phyloP scores from a whole-genome alignment of 2,888 invertebrate genomes.

The Nysson spinosus region DNA sequence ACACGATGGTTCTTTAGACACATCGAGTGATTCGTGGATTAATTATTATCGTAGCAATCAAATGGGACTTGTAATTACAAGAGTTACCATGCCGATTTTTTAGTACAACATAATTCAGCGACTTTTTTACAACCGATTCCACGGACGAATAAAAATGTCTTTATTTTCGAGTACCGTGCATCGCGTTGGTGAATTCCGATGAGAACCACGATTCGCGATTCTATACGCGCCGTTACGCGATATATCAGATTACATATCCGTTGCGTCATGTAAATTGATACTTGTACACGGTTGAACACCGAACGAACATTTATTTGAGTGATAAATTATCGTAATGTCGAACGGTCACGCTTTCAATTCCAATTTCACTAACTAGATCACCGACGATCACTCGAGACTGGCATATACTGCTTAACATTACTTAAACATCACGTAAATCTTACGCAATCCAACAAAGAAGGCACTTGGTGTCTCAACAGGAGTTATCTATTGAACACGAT shows the following conservation, averaged over 20 bases:
- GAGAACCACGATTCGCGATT: conserved; percentile 47
- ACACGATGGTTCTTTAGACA: too few species aligned
- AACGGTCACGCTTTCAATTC: conserved; percentile 54
- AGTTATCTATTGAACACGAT: too few species aligned
- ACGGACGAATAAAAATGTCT: too few species aligned
- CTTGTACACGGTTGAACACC: conserved; percentile 49
- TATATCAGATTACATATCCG: conserved; percentile 59
- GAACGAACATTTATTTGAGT: conserved; percentile 52
- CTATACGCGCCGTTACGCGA: conserved; percentile 48
- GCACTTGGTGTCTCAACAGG: background rate
- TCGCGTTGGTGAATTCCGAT: too few species aligned
- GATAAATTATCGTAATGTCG: conserved; percentile 57
- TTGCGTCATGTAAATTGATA: conserved; percentile 61
- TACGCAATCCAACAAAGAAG: conserved; percentile 4
- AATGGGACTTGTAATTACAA: too few species aligned
- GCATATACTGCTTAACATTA: background rate
- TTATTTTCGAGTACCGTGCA: too few species aligned
- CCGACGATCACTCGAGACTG: conserved; percentile 7
- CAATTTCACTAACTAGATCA: conserved; percentile 50
- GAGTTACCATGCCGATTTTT: too few species aligned
- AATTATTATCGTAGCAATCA: too few species aligned
- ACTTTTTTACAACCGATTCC: too few species aligned
- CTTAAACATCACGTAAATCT: conserved; percentile 10
- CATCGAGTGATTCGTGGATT: too few species aligned
- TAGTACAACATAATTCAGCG: too few species aligned